Base-by-base conservation (phyloP, 2,888 invertebrate species). In the Macrosoma leucophasiata region DNA sequence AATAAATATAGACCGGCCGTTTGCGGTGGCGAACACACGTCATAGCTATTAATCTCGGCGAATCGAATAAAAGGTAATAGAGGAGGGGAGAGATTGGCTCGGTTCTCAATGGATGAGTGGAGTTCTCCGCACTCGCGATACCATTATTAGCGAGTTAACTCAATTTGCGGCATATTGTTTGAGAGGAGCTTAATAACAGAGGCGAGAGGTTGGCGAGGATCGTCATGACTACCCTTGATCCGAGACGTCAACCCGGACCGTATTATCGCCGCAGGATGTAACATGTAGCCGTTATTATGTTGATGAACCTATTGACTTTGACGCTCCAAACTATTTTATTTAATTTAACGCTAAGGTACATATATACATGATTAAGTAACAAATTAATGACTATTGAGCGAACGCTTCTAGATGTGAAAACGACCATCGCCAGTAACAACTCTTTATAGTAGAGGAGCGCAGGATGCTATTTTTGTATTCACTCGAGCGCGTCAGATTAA, bases 91-190 rank as follows among this genome's bases (percentile, higher is more conserved):
- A 74, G 68, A 76, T 76, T 76, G 75, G 61, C 62, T 62, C 50
- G 62, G 61, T 69, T 56, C 69, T 77, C 69, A 67, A 75, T 72
- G 67, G 58, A 62, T 60, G 55, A 62, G 59, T 51, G 53, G 64
- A 58, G 65, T 73, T 68, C 72, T 69, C 68, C 62, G 65, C 67
- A 62, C 57, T 59, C 61, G 62, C 68, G 78, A 79, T 79, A 76
- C 74, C 66, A 71, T 82, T 84, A 84, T 82, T 84, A 84, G 77
- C 69, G 73, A 79, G 77, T 81, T 81, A 81, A 82, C 78, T 81
- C 81, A 84, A 84, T 84, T 82, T 84, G 84, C 53, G 78, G 74
- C 75, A 74, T 81, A 82, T 82, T 84, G 84, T 84, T 82, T 78
- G 82, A 75, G 74, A 76, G 72, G 57, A 69, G 72, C 76, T 77